Evolutionary conservation across 2,113 vertebrate species (phyloP).

Genomic region (Sinosuthora webbiana): DNA sequence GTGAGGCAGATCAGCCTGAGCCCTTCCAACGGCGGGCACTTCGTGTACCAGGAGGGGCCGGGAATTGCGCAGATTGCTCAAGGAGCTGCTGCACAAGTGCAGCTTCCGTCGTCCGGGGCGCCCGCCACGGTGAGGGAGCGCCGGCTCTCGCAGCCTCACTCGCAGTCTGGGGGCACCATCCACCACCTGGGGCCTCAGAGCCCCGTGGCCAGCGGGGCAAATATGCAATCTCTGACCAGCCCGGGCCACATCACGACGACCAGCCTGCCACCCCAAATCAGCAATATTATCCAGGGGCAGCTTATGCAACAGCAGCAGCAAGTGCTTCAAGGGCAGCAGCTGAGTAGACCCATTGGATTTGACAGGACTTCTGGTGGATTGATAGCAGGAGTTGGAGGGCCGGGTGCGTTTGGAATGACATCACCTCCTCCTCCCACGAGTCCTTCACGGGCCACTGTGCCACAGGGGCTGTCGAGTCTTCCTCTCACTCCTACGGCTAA

Average conservation of each 20-base stretch:
- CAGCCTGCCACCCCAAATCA: slow-evolving; percentile 88
- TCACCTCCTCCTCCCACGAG: slow-evolving; percentile 86
- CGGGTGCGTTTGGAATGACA: slow-evolving; percentile 82
- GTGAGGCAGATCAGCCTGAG: slow-evolving; percentile 85
- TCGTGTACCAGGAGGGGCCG: slow-evolving; percentile 88
- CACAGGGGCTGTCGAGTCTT: slow-evolving; percentile 81
- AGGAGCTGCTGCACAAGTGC: slow-evolving; percentile 79
- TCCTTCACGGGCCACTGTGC: slow-evolving; percentile 81
- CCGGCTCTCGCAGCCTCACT: slow-evolving; percentile 88
- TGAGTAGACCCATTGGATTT: slow-evolving; percentile 78
- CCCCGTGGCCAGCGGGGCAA: slow-evolving; percentile 77
- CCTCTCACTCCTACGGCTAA: slow-evolving; percentile 76
- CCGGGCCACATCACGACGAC: slow-evolving; percentile 88
- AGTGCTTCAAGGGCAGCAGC: slow-evolving; percentile 70
- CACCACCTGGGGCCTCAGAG: slow-evolving; percentile 91
- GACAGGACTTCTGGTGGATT: slow-evolving; percentile 81
- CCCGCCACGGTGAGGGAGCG: slow-evolving; percentile 79
- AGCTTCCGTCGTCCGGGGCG: slow-evolving; percentile 76
- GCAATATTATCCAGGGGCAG: slow-evolving; percentile 91
- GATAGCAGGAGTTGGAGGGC: slow-evolving; percentile 78
- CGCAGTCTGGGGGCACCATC: slow-evolving; percentile 90
- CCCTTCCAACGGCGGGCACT: slow-evolving; percentile 81
- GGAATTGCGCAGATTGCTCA: slow-evolving; percentile 85
- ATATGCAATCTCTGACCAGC: slow-evolving; percentile 80
- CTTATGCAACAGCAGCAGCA: slow-evolving; percentile 80